Percentiles rank a stretch among this genome's conserved stretches.
Conservation (phyloP, 2,888 invertebrate species). For the Cynaeus angustus region DNA sequence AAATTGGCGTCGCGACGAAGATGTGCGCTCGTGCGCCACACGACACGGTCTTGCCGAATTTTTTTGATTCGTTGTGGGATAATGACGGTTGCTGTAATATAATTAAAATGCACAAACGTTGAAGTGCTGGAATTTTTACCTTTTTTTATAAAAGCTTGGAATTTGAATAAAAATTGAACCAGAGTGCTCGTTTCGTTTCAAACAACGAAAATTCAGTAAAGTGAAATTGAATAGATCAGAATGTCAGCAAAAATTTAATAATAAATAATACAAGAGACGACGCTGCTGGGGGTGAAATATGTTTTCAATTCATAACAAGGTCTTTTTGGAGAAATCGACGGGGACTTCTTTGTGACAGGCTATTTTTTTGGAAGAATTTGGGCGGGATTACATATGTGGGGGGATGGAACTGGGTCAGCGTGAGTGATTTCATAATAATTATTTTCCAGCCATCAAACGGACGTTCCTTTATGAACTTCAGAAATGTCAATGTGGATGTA, state of each 20-base stretch:
- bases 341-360: background rate
- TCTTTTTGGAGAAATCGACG: background rate
- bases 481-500: constrained; percentile 6
- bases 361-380: background rate
- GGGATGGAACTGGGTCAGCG: background rate
- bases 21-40: constrained; percentile 35
- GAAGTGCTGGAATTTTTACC: too few species aligned
- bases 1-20: constrained; percentile 36
- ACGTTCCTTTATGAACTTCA: constrained; percentile 15
- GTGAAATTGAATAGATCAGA: constrained; percentile 17
- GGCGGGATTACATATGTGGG: background rate
- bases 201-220: constrained; percentile 19
- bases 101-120: background rate
- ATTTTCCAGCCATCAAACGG: constrained; percentile 13
- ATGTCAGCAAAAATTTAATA: constrained; percentile 28
- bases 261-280: constrained; percentile 15
- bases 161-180: constrained; percentile 25
- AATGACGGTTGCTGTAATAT: background rate
- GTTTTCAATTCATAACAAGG: constrained; percentile 14
- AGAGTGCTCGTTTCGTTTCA: constrained; percentile 6
- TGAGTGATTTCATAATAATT: constrained; percentile 17
- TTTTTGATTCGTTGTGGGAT: constrained; percentile 21
- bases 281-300: constrained; percentile 1
- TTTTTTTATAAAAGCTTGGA: background rate
- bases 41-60: constrained; percentile 9